A percentile compares a stretch with the other conserved stretches of the same genome.
Evolutionary conservation across 2,797 vertebrate species (phyloP).

Genomic region (Helarctos malayanus): DNA sequence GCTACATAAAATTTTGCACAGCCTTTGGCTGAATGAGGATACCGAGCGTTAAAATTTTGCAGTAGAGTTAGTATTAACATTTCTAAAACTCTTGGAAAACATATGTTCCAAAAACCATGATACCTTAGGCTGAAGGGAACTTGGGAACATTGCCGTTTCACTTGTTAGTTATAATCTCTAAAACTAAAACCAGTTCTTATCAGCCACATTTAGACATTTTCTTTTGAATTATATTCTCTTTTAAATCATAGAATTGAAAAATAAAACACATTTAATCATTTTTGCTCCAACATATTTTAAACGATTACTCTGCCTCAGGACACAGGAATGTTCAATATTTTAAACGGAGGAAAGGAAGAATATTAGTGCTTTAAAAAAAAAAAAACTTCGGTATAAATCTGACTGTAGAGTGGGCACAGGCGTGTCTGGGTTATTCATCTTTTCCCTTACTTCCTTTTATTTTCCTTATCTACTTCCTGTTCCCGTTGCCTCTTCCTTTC

Average conservation of each 20-base stretch:
- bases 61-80: conserved; percentile 83
- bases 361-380: neutral
- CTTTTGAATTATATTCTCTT: conserved; percentile 6
- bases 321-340: neutral
- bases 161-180: neutral
- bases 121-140: neutral
- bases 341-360: neutral
- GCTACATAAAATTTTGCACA: conserved; percentile 82
- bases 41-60: conserved; percentile 68
- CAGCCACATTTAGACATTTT: neutral
- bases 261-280: neutral
- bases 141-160: neutral
- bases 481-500: neutral
- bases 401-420: neutral
- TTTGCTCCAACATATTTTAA: neutral
- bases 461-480: neutral
- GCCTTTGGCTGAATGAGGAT: conserved; percentile 83
- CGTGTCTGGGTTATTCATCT: neutral
- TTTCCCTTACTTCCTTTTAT: neutral
- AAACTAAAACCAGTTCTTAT: neutral
- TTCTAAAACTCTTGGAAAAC: conserved; percentile 78
- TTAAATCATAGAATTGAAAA: conserved; percentile 16
- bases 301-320: neutral
- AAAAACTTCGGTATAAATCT: neutral
- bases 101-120: neutral